These are phyloP conservation scores for Onychomys torridus DNA, from an alignment of 2,797 vertebrate genomes.

Conservation along the genomic window DNA sequence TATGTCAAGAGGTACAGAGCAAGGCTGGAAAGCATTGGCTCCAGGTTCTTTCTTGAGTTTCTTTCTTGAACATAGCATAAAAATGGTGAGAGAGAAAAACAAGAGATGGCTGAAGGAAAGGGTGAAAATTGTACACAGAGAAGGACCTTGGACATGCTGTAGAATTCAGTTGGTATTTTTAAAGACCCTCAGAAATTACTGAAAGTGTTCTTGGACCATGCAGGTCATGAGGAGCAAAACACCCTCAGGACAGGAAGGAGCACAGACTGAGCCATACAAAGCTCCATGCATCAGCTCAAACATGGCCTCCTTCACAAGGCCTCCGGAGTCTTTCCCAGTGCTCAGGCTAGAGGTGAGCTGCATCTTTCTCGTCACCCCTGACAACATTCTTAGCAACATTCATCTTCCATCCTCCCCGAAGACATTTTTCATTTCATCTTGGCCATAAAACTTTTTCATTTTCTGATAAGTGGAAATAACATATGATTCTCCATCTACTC, in stretches of 20 bases:
- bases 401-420: conserved; percentile 3
- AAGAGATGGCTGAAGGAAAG: background rate
- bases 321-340: background rate
- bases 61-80: background rate
- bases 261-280: background rate
- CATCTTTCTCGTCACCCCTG: background rate
- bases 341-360: background rate
- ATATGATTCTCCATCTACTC: background rate
- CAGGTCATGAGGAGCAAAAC: background rate
- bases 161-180: background rate
- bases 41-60: background rate
- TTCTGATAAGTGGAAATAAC: conserved; percentile 51
- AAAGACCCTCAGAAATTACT: background rate
- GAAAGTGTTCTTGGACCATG: background rate
- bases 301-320: background rate
- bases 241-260: background rate
- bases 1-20: background rate
- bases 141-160: background rate
- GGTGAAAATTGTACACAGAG: background rate
- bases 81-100: background rate
- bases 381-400: background rate
- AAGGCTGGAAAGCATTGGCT: background rate
- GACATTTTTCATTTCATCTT: conserved; percentile 50
- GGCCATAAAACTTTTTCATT: background rate
- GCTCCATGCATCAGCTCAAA: background rate